Conservation (phyloP, 2,888 invertebrate species). For the Dysmachus trigonus region DNA sequence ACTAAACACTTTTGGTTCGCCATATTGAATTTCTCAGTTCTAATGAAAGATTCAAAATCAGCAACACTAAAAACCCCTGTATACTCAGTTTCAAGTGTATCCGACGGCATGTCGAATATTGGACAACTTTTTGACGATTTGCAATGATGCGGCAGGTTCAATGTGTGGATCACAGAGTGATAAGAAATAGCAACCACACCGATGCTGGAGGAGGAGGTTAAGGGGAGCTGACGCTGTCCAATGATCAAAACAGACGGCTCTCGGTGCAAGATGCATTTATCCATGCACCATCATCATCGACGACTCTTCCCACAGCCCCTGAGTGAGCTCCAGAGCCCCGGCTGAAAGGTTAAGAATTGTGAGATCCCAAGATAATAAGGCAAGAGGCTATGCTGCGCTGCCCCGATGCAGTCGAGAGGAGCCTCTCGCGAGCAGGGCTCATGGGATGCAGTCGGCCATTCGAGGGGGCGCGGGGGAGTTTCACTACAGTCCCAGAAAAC, state of each 20-base stretch:
- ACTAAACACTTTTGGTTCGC: too few relatives aligned
- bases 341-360: neutral
- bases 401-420: neutral
- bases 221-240: neutral
- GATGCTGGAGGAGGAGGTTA: neutral
- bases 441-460: neutral
- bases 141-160: too few relatives aligned
- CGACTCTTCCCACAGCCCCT: neutral
- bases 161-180: neutral
- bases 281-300: neutral
- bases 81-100: too few relatives aligned
- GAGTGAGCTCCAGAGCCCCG: neutral
- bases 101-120: too few relatives aligned
- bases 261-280: neutral
- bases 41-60: too few relatives aligned
- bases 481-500: neutral
- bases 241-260: neutral
- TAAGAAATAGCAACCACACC: neutral
- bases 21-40: too few relatives aligned
- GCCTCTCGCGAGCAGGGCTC: neutral
- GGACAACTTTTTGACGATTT: too few relatives aligned
- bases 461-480: neutral
- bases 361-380: slow-evolving; percentile 23
- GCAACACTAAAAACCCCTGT: too few relatives aligned
- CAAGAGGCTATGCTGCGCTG: neutral